A percentile compares a stretch with the other conserved stretches of the same genome.
Conservation (phyloP, 2,797 vertebrate genomes). For the Alectoris magna region DNA sequence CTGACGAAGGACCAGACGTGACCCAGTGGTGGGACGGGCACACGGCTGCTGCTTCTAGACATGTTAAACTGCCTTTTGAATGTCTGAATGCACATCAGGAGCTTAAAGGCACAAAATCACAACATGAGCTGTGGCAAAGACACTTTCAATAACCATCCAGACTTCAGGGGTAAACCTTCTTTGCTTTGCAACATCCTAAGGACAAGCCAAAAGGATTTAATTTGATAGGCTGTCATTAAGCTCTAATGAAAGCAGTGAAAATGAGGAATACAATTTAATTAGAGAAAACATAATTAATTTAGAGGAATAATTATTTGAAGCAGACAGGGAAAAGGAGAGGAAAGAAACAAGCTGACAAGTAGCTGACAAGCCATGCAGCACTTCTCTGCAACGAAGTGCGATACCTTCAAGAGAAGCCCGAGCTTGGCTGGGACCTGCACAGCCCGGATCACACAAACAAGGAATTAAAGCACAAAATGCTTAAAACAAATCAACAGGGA, state of each 20-base stretch:
- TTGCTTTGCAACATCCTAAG: slow-evolving; percentile 21
- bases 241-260: slow-evolving; percentile 17
- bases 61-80: slow-evolving; percentile 18
- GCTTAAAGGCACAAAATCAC: slow-evolving; percentile 60
- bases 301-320: not conserved
- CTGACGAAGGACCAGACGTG: not conserved
- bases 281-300: not conserved
- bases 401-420: not conserved
- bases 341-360: not conserved
- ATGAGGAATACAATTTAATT: not conserved
- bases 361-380: not conserved
- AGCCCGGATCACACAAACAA: rapidly evolving
- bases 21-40: slow-evolving; percentile 12
- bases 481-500: not conserved
- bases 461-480: not conserved
- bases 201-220: not conserved
- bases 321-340: not conserved
- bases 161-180: slow-evolving; percentile 16
- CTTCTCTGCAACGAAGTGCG: not conserved
- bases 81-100: slow-evolving; percentile 65
- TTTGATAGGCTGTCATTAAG: not conserved
- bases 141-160: slow-evolving; percentile 41
- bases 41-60: slow-evolving; percentile 27
- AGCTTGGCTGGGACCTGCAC: not conserved
- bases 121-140: slow-evolving; percentile 20